Conservation (phyloP, 2,888 invertebrate genomes). For the Pheosia gnoma region DNA sequence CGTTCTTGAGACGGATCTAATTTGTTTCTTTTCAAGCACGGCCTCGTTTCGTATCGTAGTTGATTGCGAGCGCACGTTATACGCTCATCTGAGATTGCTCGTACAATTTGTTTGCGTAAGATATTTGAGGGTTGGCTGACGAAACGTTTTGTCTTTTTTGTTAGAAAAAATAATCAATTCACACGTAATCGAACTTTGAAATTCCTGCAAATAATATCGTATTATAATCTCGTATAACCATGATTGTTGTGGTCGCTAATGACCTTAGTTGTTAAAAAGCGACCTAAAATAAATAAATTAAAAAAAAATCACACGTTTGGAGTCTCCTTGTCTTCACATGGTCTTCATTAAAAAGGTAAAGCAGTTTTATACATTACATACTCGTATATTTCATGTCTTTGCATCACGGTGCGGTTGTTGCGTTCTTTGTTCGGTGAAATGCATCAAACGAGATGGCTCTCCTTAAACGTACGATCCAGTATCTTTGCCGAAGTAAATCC, state of each 20-base stretch:
- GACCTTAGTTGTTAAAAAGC: too few species aligned
- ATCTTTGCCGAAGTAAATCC: slow-evolving; percentile 42
- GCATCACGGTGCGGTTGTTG: background rate
- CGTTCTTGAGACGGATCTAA: slow-evolving; percentile 78
- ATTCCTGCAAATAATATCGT: too few species aligned
- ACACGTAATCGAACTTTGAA: too few species aligned
- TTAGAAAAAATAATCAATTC: slow-evolving; percentile 17
- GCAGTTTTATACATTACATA: slow-evolving; percentile 20
- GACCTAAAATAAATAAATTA: too few species aligned
- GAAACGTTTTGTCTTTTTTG: slow-evolving; percentile 26
- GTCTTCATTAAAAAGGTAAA: slow-evolving; percentile 60
- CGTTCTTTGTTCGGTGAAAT: slow-evolving; percentile 49
- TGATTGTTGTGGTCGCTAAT: too few species aligned
- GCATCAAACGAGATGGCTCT: slow-evolving; percentile 48
- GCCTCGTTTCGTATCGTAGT: slow-evolving; percentile 58
- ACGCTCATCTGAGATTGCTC: slow-evolving; percentile 60
- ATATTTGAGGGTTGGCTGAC: slow-evolving; percentile 46
- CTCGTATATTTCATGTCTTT: slow-evolving; percentile 50
- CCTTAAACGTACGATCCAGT: slow-evolving; percentile 37
- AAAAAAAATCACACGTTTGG: slow-evolving; percentile 42
- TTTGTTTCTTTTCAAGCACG: slow-evolving; percentile 79
- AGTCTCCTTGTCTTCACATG: slow-evolving; percentile 43
- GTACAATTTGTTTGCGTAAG: slow-evolving; percentile 65
- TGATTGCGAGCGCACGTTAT: slow-evolving; percentile 67
- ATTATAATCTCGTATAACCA: too few species aligned